Evolutionary conservation across 2,888 invertebrate species (phyloP).

Genomic region (Campoletis raptor): DNA sequence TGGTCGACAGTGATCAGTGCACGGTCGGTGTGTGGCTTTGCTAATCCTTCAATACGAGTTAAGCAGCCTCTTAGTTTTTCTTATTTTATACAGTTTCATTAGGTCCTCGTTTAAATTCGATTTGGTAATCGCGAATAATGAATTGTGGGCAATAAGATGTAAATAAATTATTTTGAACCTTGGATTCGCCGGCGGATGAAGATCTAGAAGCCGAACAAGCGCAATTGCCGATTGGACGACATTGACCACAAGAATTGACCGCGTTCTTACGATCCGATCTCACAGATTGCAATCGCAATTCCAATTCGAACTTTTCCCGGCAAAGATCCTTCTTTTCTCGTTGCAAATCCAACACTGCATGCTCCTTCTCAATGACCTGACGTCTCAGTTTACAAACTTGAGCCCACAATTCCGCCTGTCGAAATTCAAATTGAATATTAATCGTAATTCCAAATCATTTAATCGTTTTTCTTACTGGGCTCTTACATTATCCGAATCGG

Average conservation of each 20-base stretch:
- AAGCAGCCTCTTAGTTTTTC: no score
- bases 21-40: neutral
- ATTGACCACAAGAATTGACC: slow-evolving; percentile 75
- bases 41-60: no score
- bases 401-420: slow-evolving; percentile 73
- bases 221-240: slow-evolving; percentile 70
- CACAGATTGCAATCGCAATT: slow-evolving; percentile 82
- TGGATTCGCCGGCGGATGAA: slow-evolving; percentile 67
- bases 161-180: slow-evolving; percentile 28
- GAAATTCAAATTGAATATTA: neutral
- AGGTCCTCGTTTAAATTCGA: no score
- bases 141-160: neutral
- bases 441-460: neutral
- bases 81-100: no score
- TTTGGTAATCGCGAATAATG: neutral
- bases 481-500: slow-evolving; percentile 81
- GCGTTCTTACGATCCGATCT: slow-evolving; percentile 73
- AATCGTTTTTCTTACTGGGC: neutral
- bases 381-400: slow-evolving; percentile 79
- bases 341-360: slow-evolving; percentile 82
- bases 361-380: slow-evolving; percentile 84
- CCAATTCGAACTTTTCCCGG: slow-evolving; percentile 84
- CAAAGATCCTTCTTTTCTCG: slow-evolving; percentile 84
- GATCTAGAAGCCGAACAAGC: slow-evolving; percentile 67
- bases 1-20: no score